Conservation (phyloP, 1,140 invertebrate species). For the Drosophila takahashii region DNA sequence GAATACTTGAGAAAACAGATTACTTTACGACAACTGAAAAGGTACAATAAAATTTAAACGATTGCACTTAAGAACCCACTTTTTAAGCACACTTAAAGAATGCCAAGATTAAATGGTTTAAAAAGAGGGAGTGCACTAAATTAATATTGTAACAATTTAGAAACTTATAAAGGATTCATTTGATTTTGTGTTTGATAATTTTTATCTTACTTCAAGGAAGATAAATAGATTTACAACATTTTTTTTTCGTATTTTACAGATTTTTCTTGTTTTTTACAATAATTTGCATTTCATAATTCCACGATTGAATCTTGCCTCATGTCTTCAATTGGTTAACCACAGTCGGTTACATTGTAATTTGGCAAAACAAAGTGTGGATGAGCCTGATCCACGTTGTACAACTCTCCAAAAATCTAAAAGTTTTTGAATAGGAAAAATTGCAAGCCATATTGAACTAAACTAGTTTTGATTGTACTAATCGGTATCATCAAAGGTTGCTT, state of each 20-base stretch:
- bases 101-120: background rate
- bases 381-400: background rate
- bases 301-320: background rate
- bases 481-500: background rate
- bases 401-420: background rate
- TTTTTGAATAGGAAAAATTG: background rate
- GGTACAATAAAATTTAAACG: background rate
- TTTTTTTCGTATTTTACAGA: too few species aligned
- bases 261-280: too few species aligned
- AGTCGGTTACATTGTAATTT: background rate
- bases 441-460: background rate
- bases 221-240: too few species aligned
- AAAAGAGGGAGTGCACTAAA: too few species aligned
- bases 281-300: background rate
- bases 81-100: background rate
- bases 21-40: background rate
- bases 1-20: background rate
- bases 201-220: too few species aligned
- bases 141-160: background rate
- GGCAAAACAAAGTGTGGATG: background rate
- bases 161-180: too few species aligned
- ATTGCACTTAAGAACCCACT: background rate
- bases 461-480: background rate
- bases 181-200: too few species aligned
- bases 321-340: background rate